Evolutionary conservation across 2,888 invertebrate genomes (phyloP), one percentile per base, ranked within the genome.

Genomic region (Lathronympha strigana): DNA sequence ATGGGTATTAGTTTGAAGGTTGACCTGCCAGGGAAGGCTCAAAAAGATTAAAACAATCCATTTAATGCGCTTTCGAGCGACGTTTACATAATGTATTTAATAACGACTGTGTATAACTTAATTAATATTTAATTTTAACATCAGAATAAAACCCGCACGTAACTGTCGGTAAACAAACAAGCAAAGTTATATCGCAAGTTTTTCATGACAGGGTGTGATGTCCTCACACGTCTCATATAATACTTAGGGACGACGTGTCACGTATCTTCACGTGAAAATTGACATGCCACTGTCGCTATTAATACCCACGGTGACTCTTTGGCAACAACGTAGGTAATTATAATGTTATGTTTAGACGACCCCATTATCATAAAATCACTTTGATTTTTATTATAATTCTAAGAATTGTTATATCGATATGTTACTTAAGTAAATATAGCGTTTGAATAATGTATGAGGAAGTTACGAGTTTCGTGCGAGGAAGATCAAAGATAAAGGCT

Each of bases 401-500:
- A 57, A 25, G 38, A 33, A 50, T 40, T 45, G 23, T 17, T 53
- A 57, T 57, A 43, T 50, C 47, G 4, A 19, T 23, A 21, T 28
- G 8, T 13, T 28, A 11, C 47, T 50, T 19, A 50, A 45, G 36
- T 64, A 45, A 64, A 21, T 45, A 58, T 51, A 53, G 25, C 23
- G 17, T 51, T 51, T 64, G 58, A 58, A 64, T 64, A 51, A 64
- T 58, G 51, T 38, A 64, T 51, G 17, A 45, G 36, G 64, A 58
- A 28, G 38, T 31, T 63, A 25, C 19, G 64, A 58, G 51, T 38
- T 60, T 60, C 51, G 43, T 64, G 63, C 40, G 25, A 49, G 38
- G 49, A 23, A 51, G 51, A 64, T 64, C 64, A 64, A 60, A 58
- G 58, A 53, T 64, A 63, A 63, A 57, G 58, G 21, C 33, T 57